These are phyloP conservation scores for Aplysia californica DNA, from an alignment of 1,140 invertebrate species.

Conservation along the genomic window DNA sequence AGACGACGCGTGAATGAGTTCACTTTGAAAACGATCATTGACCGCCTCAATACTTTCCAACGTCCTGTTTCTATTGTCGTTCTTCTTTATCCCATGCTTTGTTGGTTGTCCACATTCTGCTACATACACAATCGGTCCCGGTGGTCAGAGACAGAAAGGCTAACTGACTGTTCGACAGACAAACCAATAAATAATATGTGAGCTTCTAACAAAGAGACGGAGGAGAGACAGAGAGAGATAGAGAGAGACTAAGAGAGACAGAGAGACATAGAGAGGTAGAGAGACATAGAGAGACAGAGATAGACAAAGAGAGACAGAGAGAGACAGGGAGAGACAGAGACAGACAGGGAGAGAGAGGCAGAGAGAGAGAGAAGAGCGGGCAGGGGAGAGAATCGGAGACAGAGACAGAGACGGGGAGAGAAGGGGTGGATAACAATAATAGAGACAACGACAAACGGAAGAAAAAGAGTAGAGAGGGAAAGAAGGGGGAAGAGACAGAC, in stretches of 20 bases:
- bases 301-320: neutral
- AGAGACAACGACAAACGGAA: neutral
- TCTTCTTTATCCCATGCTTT: too few species aligned
- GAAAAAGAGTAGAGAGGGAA: neutral
- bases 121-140: too few species aligned
- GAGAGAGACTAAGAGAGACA: neutral
- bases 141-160: too few species aligned
- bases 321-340: neutral
- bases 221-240: neutral
- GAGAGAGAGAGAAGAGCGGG: neutral
- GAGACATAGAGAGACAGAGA: neutral
- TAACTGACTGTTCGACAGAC: too few species aligned
- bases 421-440: neutral
- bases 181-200: too few species aligned
- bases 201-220: too few species aligned
- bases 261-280: neutral
- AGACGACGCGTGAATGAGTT: too few species aligned
- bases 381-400: neutral
- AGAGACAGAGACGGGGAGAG: neutral
- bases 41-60: too few species aligned
- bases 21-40: too few species aligned
- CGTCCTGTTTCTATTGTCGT: too few species aligned
- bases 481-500: neutral
- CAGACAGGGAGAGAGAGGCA: neutral
- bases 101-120: too few species aligned